phyloP scores from a whole-genome alignment of 2,113 vertebrate genomes.

The Psittacus erithacus region DNA sequence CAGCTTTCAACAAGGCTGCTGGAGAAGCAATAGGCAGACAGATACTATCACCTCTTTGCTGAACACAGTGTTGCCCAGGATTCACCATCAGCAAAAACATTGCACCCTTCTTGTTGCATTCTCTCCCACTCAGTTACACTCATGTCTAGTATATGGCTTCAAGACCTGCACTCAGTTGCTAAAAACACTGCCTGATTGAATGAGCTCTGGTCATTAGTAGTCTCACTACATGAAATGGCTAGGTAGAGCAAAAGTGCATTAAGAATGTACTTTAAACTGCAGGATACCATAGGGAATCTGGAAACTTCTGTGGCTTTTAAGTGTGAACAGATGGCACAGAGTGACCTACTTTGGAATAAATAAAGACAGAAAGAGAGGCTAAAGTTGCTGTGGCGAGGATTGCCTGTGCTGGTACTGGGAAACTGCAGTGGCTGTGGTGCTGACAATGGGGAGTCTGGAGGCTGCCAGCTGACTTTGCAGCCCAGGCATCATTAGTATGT shows the following conservation, averaged over 20 bases:
- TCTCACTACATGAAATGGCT: not conserved
- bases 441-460: not conserved
- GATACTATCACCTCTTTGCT: not conserved
- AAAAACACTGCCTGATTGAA: not conserved
- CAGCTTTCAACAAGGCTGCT: not conserved
- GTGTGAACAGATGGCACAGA: not conserved
- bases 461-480: not conserved
- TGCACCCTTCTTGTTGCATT: not conserved
- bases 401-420: not conserved
- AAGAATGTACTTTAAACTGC: not conserved
- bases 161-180: not conserved
- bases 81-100: not conserved
- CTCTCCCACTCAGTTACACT: not conserved
- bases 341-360: conserved; percentile 31
- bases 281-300: not conserved
- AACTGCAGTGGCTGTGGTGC: accelerated
- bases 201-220: not conserved
- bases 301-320: not conserved
- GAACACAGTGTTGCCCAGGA: not conserved
- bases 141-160: not conserved
- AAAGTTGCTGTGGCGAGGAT: not conserved
- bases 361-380: not conserved
- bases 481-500: conserved; percentile 39
- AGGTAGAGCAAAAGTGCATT: not conserved
- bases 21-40: not conserved